Base-by-base conservation (phyloP, 2,113 vertebrate genomes). In the Mustelus asterias region DNA sequence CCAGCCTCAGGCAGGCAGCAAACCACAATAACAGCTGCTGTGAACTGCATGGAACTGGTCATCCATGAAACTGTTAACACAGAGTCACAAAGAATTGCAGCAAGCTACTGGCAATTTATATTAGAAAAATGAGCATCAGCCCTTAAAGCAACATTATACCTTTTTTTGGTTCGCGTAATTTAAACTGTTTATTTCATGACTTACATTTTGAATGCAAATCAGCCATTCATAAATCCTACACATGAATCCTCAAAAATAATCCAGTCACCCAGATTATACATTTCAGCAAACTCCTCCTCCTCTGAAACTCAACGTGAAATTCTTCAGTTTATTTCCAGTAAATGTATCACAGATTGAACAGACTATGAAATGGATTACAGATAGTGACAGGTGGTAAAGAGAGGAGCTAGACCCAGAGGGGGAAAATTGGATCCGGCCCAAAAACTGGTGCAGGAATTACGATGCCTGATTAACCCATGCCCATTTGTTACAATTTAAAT, bases 41-140 rank as follows among this genome's bases (percentile, higher is more conserved):
- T 76, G 94, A 95, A 72, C 94, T 95, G 94, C 94, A 48, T 33
- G 20, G 26, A 72, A 72, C 33, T 95, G 69, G 14, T 95, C 94
- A 95, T 70, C 65, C 69, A 95, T 72, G n/a, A 95, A 95, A 26
- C 67, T 95, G 69, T 95, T 54, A 95, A 54, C 65, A 69, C 67
- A 54, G 67, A 54, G 69, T 95, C 41, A 18, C 65, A 76, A 95
- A 95, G 41, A 44, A 72, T 33, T 72, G 41, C 67, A 95, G 94
- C 41, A 95, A 95, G 44, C 67, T 95, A 41, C 67, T 20, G 41
- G 41, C 26, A 48, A 29, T 54, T 93, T 54, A 72, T 72, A 48
- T 72, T 72, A 33, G 94, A 54, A 95, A 89, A 95, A 95, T 95
- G 41, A 72, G 26, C 94, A 72, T 54, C 14, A 60, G 63, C 4